phyloP scores from a whole-genome alignment of 2,888 invertebrate genomes.

The Oxycera nigricornis region DNA sequence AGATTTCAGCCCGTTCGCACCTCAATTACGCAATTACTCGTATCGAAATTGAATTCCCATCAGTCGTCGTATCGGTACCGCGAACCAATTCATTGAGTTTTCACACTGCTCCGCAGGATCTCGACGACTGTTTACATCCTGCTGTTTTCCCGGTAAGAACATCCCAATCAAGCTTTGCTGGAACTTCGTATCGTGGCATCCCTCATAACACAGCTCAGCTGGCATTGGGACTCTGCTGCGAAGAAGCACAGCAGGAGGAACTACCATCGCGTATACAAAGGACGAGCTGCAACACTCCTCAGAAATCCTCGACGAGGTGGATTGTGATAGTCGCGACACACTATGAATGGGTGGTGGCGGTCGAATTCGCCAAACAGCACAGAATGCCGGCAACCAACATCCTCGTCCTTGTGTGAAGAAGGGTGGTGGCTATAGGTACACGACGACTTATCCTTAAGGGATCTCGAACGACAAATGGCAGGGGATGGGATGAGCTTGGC shows the following conservation, averaged over 20 bases:
- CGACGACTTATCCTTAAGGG: slow-evolving; percentile 30
- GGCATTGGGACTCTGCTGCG: slow-evolving; percentile 17
- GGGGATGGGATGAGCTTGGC: slow-evolving; percentile 15
- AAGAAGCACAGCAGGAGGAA: slow-evolving; percentile 42
- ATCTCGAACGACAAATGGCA: slow-evolving; percentile 35
- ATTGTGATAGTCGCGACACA: not conserved
- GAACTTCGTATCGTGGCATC: not conserved
- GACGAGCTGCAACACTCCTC: not conserved
- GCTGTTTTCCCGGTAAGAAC: not conserved
- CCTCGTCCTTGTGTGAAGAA: not conserved
- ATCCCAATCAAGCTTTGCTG: not conserved
- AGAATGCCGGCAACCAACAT: not conserved
- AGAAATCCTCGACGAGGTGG: not conserved
- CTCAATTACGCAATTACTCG: not conserved
- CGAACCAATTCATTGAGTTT: not conserved
- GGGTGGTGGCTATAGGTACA: slow-evolving; percentile 13
- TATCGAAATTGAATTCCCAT: not conserved
- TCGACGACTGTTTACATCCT: not conserved
- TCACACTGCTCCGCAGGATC: not conserved
- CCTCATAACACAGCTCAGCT: not conserved
- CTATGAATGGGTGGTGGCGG: slow-evolving; percentile 23
- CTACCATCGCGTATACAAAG: not conserved
- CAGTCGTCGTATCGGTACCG: not conserved
- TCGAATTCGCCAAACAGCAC: slow-evolving; percentile 23
- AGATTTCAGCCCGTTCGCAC: not conserved